Percentiles rank a stretch among this genome's conserved stretches.
Evolutionary conservation across 2,888 invertebrate genomes (phyloP).

Genomic region (Ectemnius continuus): DNA sequence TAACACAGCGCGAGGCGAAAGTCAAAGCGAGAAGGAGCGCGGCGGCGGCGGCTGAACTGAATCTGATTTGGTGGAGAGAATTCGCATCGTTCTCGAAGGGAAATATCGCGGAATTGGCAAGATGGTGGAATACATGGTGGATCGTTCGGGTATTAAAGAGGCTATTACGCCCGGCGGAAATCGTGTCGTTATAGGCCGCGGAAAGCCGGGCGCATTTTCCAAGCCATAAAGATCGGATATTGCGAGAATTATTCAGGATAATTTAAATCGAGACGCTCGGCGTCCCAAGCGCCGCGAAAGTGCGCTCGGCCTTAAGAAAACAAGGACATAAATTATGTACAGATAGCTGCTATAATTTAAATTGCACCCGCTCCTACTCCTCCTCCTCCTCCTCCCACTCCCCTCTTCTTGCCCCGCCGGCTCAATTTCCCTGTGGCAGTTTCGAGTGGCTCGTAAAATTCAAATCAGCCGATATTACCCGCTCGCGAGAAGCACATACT

Average conservation of each 20-base stretch:
- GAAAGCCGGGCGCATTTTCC: slow-evolving; percentile 71
- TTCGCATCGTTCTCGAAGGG: slow-evolving; percentile 7
- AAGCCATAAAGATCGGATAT: slow-evolving; percentile 76
- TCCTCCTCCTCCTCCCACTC: no score
- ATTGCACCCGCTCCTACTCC: slow-evolving; percentile 64
- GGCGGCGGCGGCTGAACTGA: no score
- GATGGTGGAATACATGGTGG: slow-evolving; percentile 11
- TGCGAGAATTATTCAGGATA: slow-evolving; percentile 76
- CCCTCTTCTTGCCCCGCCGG: slow-evolving; percentile 54
- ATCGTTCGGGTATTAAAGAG: slow-evolving; percentile 59
- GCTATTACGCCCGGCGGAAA: slow-evolving; percentile 67
- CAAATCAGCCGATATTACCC: slow-evolving; percentile 68
- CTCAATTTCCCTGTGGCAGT: slow-evolving; percentile 45
- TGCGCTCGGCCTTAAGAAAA: slow-evolving; percentile 66
- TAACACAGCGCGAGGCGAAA: no score
- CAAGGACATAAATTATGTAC: slow-evolving; percentile 76
- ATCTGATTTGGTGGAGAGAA: no score
- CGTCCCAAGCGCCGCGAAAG: slow-evolving; percentile 48
- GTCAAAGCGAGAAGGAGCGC: no score
- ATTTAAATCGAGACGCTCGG: slow-evolving; percentile 72
- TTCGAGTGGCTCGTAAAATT: slow-evolving; percentile 72
- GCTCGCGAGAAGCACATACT: slow-evolving; percentile 20
- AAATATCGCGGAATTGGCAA: slow-evolving; percentile 33
- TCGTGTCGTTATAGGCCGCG: slow-evolving; percentile 65
- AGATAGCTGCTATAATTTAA: slow-evolving; percentile 75